A percentile compares a stretch with the other conserved stretches of the same genome.
Evolutionary conservation across 2,113 vertebrate genomes (phyloP).

Genomic region (Eublepharis macularius): DNA sequence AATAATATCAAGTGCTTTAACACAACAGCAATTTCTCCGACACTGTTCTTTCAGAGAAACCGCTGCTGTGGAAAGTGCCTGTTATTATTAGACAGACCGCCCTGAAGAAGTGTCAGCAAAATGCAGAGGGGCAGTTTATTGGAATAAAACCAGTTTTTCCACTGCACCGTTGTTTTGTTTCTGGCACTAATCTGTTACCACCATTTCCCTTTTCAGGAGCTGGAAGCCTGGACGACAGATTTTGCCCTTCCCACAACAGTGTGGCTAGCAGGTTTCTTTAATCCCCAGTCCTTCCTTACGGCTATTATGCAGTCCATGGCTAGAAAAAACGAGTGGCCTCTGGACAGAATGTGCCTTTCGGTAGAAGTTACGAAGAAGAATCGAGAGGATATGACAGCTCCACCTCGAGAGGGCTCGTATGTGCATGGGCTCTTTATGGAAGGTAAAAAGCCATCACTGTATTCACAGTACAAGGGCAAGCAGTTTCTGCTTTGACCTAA

Average conservation of each 20-base stretch:
- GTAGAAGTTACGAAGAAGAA: conserved; percentile 80
- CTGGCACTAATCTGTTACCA: background rate
- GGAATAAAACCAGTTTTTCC: too few relatives aligned
- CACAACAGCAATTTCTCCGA: too few relatives aligned
- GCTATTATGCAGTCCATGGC: conserved; percentile 81
- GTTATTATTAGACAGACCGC: too few relatives aligned
- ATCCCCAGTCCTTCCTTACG: conserved; percentile 81
- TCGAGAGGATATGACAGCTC: conserved; percentile 70
- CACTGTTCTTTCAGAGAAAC: too few relatives aligned
- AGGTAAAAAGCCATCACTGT: conserved; percentile 54
- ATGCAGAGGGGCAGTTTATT: too few relatives aligned
- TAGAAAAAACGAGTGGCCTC: conserved; percentile 79
- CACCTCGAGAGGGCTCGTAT: conserved; percentile 75
- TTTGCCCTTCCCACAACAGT: conserved; percentile 75
- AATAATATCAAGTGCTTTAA: too few relatives aligned
- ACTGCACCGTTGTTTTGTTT: too few relatives aligned
- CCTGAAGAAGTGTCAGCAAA: too few relatives aligned
- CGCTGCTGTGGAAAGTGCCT: too few relatives aligned
- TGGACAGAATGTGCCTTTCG: conserved; percentile 81
- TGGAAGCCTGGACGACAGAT: conserved; percentile 78
- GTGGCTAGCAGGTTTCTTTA: conserved; percentile 81
- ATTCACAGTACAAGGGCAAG: background rate
- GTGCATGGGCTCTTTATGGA: conserved; percentile 80
- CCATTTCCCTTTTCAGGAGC: conserved; percentile 65
- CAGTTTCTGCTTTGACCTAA: background rate